Evolutionary conservation across 1,140 invertebrate species (phyloP), one percentile per base, ranked within the genome.

Genomic region (Sminthurinus signatus): DNA sequence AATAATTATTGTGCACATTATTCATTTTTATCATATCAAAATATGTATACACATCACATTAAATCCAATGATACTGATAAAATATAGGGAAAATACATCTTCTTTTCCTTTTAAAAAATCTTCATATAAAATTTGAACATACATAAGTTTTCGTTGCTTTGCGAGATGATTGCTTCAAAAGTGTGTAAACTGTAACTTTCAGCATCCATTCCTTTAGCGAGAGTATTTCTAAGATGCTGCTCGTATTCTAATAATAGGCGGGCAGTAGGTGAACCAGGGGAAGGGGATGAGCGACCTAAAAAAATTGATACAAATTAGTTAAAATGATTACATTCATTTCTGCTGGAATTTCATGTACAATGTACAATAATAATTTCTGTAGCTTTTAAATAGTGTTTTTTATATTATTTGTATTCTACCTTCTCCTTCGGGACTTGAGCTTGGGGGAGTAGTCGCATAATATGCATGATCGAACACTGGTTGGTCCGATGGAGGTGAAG

Each of bases 161-260:
- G 91, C 55, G 89, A 89, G 28, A 95, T 81, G 39, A 96, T 80
- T 50, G 91, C 90, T 79, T 95, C 91, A 74, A 95, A 95, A 1
- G 91, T 94, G 75, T 95, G 91, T 64, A 95, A 78, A 75, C 90
- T 93, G 77, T 93, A 94, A 73, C 89, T 93, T 78, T 94, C 91
- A 44, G 91, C 91, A 74, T 94, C 92, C 88, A 93, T 91, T 67
- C 91, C 93, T 76, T 94, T 92, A 71, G 91, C 93, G 64, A 96
- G 80, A 1, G 92, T 93, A 76, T 96, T 96, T 52, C 93, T 80
- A 44, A 96, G 81, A 78, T 95, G 91, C 86, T 94, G 91, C 80
- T 96, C 93, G 77, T 96, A 95, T 79, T 96, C 92, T 57, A 94
- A 81, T 4, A 93, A 81, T 1, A 94, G 81, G 36, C 90, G 80